Conservation (phyloP, 1,140 invertebrate species). For the Drosophila carrolli region DNA sequence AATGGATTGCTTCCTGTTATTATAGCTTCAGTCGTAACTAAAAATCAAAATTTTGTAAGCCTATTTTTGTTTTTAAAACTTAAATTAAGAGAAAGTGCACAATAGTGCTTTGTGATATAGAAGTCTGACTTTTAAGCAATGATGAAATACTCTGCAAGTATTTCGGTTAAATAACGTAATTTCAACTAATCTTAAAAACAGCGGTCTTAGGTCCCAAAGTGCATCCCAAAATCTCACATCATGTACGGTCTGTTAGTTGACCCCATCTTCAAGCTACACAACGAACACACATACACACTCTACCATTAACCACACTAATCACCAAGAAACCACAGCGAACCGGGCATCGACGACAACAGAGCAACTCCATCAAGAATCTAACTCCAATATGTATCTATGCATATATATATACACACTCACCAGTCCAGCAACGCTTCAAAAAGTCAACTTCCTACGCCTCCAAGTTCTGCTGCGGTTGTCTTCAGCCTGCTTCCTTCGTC, state of each 20-base stretch:
- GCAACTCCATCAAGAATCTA: slow-evolving; percentile 39
- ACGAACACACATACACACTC: slow-evolving; percentile 22
- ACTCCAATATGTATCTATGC: slow-evolving; percentile 19
- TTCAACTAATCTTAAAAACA: background rate
- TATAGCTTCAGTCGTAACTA: no score
- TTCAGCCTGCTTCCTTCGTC: slow-evolving; percentile 26
- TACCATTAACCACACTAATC: slow-evolving; percentile 51
- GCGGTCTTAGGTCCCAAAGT: background rate
- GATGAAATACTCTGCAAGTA: no score
- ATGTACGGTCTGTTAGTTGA: slow-evolving; percentile 5
- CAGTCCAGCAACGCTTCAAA: slow-evolving; percentile 44
- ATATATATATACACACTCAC: slow-evolving; percentile 20
- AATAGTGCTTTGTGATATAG: no score
- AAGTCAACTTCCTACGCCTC: slow-evolving; percentile 41
- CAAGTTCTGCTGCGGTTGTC: slow-evolving; percentile 38
- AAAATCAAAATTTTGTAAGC: no score
- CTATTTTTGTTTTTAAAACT: no score
- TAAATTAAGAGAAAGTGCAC: no score
- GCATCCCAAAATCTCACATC: slow-evolving; percentile 2
- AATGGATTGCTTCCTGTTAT: no score
- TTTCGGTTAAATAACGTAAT: no score
- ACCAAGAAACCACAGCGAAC: slow-evolving; percentile 43
- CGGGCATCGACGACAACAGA: slow-evolving; percentile 44
- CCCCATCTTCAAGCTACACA: slow-evolving; percentile 16
- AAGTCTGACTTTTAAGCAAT: no score